phyloP scores from a whole-genome alignment of 2,797 vertebrate species.

The Sebastes taczanowskii region DNA sequence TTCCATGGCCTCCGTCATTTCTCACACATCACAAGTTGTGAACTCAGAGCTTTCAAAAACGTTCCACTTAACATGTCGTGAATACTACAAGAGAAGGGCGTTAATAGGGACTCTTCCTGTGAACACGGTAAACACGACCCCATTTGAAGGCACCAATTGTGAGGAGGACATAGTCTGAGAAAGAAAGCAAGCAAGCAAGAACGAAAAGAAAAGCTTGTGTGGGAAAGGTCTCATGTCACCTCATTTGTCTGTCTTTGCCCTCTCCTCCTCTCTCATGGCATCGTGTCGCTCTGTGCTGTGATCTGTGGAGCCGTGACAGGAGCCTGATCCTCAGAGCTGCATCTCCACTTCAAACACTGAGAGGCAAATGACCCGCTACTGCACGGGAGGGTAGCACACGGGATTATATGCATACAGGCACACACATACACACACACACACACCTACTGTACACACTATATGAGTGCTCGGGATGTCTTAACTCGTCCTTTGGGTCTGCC shows the following conservation, averaged over 20 bases:
- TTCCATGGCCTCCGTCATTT: too few relatives aligned
- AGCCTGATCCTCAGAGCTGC: slow-evolving; percentile 55
- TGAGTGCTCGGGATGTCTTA: slow-evolving; percentile 50
- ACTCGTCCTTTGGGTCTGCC: slow-evolving; percentile 53
- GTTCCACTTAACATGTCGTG: background rate
- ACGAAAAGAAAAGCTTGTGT: background rate
- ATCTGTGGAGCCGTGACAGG: slow-evolving; percentile 61
- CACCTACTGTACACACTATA: slow-evolving; percentile 7
- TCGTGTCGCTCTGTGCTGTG: slow-evolving; percentile 49
- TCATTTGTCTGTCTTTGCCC: slow-evolving; percentile 58
- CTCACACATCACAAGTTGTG: fast-evolving
- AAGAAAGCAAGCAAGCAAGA: background rate
- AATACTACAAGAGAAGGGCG: background rate
- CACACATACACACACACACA: background rate
- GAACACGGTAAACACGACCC: too few relatives aligned
- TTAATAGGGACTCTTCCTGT: too few relatives aligned
- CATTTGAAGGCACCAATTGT: background rate
- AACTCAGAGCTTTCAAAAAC: too few relatives aligned
- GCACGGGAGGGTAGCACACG: slow-evolving; percentile 13
- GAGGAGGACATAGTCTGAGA: background rate
- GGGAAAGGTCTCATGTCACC: slow-evolving; percentile 39
- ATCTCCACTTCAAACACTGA: slow-evolving; percentile 66
- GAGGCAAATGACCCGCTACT: slow-evolving; percentile 55
- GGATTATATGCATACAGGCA: slow-evolving; percentile 27
- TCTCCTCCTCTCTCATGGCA: slow-evolving; percentile 47